These are phyloP conservation scores for Flabesymbios commensalis DNA, from an alignment of 2,888 invertebrate species.

Conservation along the genomic window DNA sequence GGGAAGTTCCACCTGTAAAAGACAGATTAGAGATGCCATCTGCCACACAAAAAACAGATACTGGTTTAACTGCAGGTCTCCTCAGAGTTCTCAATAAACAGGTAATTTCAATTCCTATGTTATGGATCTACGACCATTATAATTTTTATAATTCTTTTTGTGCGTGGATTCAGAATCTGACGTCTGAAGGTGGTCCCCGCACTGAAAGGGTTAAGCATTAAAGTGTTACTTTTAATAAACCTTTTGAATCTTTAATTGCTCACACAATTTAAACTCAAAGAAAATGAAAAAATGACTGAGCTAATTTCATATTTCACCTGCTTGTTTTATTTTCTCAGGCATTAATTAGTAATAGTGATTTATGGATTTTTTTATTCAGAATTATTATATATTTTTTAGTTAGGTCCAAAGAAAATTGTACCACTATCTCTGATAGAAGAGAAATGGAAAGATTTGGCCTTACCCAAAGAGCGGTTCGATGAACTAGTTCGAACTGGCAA, in stretches of 20 bases:
- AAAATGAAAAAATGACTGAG: no score
- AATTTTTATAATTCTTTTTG: no score
- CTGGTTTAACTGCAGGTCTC: slow-evolving; percentile 79
- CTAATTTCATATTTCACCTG: no score
- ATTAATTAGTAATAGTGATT: neutral
- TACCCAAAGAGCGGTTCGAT: slow-evolving; percentile 68
- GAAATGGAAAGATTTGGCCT: slow-evolving; percentile 62
- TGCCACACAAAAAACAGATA: slow-evolving; percentile 65
- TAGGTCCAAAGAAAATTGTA: slow-evolving; percentile 57
- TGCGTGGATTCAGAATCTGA: no score
- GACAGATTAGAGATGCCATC: slow-evolving; percentile 66
- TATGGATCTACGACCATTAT: neutral
- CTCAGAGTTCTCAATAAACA: slow-evolving; percentile 77
- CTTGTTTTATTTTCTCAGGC: no score
- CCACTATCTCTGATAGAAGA: slow-evolving; percentile 52
- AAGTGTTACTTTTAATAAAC: no score
- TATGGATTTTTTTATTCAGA: neutral
- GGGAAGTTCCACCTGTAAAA: slow-evolving; percentile 81
- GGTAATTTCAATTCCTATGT: no score
- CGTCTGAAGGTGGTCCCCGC: no score
- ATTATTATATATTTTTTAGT: slow-evolving; percentile 37
- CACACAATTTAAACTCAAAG: no score
- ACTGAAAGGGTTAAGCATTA: no score
- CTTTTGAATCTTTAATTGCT: no score
- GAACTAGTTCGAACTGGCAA: slow-evolving; percentile 75